Evolutionary conservation across 2,113 vertebrate genomes (phyloP), one percentile per base, ranked within the genome.

Genomic region (Himantopus leucocephalus): DNA sequence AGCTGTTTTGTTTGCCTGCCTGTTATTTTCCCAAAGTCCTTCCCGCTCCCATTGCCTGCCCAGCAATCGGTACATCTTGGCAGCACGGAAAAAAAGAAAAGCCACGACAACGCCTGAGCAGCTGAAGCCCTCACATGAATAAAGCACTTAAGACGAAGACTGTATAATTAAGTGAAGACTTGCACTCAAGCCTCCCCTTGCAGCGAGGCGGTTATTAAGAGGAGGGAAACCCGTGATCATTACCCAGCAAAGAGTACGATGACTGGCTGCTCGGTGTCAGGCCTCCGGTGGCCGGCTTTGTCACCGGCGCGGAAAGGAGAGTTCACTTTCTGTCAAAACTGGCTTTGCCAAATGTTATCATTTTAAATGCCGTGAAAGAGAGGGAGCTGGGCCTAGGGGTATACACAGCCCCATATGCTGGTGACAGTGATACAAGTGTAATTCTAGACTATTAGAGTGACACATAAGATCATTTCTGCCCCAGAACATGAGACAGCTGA

Each of bases 381-480:
- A 98, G 98, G 98, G 98, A 99, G 98, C 98, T 97, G 98, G 99
- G 99, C 99, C 99, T 99, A 98, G 99, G 99, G 99, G 99, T 99
- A 98, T 98, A 99, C 99, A 98, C 98, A 98, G 98, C 97, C 98
- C 99, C 99, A 99, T 99, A 99, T 99, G 99, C 99, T 98, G 96
- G 98, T 98, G 98, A 99, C 99, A 99, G 99, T 97, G 99, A 99
- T 99, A 99, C 99, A 99, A 99, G 99, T 99, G 98, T 99, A 99
- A 99, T 99, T 99, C 99, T 98, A 99, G 98, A 99, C 99, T 98
- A 98, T 99, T 98, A 98, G 98, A 99, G 98, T 99, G 99, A 99
- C 99, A 99, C 98, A 97, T 97, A 98, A 98, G 98, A 98, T 99
- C 98, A 96, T 97, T 98, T 97, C 98, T 98, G 98, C 98, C 98